Conservation (phyloP, 2,797 vertebrate species). For the Rhinatrema bivittatum region DNA sequence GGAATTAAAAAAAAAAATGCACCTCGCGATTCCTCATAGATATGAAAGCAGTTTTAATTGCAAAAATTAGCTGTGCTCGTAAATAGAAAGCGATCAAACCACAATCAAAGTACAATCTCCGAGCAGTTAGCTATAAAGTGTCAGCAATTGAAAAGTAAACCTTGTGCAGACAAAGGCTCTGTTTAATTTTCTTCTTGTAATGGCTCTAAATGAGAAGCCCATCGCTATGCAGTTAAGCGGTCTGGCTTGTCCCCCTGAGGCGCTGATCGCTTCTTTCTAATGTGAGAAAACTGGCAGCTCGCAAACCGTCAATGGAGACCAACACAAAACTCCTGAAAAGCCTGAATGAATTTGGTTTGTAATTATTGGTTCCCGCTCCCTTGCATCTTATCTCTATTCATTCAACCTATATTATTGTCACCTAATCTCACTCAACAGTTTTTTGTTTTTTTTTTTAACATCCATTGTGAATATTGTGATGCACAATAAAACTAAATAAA, state of each 20-base stretch:
- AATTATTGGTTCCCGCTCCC: constrained; percentile 49
- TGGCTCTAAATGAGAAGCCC: constrained; percentile 62
- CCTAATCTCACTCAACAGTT: constrained; percentile 48
- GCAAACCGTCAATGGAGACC: constrained; percentile 52
- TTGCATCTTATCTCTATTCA: constrained; percentile 57
- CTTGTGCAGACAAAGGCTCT: constrained; percentile 51
- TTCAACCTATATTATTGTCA: constrained; percentile 60
- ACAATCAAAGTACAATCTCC: constrained; percentile 50
- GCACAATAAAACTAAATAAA: too few species aligned
- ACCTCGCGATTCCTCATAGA: too few species aligned
- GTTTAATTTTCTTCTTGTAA: constrained; percentile 60
- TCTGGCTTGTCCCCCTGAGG: constrained; percentile 47
- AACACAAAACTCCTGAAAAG: constrained; percentile 64
- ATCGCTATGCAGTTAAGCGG: constrained; percentile 50
- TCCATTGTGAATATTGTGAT: neutral
- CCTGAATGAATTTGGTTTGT: constrained; percentile 65
- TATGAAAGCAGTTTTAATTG: constrained; percentile 38
- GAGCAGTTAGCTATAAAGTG: constrained; percentile 57
- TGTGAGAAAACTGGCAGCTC: constrained; percentile 60
- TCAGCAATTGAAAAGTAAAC: constrained; percentile 60
- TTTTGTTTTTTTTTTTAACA: constrained; percentile 29
- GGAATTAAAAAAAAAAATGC: too few species aligned
- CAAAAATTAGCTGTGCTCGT: constrained; percentile 26
- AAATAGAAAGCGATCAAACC: constrained; percentile 44
- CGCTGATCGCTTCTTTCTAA: constrained; percentile 55